Evolutionary conservation across 2,797 vertebrate species (phyloP).

Genomic region (Sebastes kiyomatsui): DNA sequence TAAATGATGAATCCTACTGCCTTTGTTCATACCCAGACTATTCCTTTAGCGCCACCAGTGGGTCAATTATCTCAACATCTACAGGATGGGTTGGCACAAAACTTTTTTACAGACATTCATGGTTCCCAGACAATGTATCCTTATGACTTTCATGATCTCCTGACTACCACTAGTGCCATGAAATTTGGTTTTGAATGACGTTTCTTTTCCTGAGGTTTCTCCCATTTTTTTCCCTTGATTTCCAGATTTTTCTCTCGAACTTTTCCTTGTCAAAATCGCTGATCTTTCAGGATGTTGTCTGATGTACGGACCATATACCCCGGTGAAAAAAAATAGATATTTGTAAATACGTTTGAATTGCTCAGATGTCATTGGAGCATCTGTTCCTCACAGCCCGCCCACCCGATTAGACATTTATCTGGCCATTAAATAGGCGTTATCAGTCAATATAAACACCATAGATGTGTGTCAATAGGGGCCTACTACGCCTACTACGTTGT

Average conservation of each 20-base stretch:
- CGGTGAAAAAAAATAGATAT: neutral
- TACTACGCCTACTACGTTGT: accelerated
- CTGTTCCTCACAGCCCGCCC: neutral
- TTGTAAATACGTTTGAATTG: too few species aligned
- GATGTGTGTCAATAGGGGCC: too few species aligned
- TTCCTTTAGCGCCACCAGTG: neutral
- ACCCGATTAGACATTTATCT: too few species aligned
- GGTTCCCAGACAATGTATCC: too few species aligned
- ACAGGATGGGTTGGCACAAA: too few species aligned
- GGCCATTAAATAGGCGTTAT: too few species aligned
- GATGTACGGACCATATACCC: accelerated
- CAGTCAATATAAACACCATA: too few species aligned
- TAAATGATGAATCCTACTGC: neutral
- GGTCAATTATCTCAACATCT: neutral
- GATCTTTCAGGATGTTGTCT: neutral
- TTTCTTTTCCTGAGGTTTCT: neutral
- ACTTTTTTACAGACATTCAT: too few species aligned
- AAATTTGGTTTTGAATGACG: neutral
- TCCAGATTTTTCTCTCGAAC: neutral
- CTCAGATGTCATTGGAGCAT: neutral
- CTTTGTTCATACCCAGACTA: neutral
- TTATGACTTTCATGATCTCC: neutral
- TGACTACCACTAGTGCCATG: neutral
- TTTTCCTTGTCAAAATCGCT: neutral
- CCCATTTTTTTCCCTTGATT: neutral